Evolutionary conservation across 53 echinoderm and acorn worm species (phyloP), one percentile per base, ranked within the genome.

Genomic region (Luidia sarsii): DNA sequence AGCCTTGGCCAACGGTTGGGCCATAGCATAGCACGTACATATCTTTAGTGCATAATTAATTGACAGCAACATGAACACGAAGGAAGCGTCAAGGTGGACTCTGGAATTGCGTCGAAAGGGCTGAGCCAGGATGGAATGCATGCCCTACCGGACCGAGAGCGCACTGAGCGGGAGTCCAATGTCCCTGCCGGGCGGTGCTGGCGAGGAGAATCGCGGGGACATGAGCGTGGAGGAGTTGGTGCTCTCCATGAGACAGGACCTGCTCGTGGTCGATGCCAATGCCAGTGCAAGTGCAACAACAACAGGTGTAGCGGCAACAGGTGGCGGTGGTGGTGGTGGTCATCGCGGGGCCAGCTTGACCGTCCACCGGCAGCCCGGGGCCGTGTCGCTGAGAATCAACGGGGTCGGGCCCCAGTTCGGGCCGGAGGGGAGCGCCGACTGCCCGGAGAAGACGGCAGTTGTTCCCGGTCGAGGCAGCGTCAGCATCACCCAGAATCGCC

Each of bases 171-270:
- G 71, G 5, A 71, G 36, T 71, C 35, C 71, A 71, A 16, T 18
- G 3, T 22, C 53, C 33, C 50, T 51, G 19, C 50, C 41, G 41
- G 11, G 41, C 6, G 41, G 13, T 20, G 59, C 15, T 32, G 59
- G 28, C 15, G 28, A 36, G 24, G 72, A 56, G 16, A 56, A 24
- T 10, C 19, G 48, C 18, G 61, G 32, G 32, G 77, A 60, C 10
- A 60, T 90, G 69, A 87, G 71, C 33, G 89, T 93, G 18, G 87
- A 86, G 54, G 93, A 90, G 64, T 48, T 93, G 33, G 93, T 80
- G 24, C 69, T 86, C 3, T 89, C 93, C 41, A 89, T 93, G 89
- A 28, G 86, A 51, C 87, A 93, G 34, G 90, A 93, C 74, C 39
- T 93, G 46, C 57, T 87, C 25, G 87, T 46, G 32, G 80, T 71